Conservation (phyloP, 1,140 invertebrate genomes). For the Psilanteris sp. region DNA sequence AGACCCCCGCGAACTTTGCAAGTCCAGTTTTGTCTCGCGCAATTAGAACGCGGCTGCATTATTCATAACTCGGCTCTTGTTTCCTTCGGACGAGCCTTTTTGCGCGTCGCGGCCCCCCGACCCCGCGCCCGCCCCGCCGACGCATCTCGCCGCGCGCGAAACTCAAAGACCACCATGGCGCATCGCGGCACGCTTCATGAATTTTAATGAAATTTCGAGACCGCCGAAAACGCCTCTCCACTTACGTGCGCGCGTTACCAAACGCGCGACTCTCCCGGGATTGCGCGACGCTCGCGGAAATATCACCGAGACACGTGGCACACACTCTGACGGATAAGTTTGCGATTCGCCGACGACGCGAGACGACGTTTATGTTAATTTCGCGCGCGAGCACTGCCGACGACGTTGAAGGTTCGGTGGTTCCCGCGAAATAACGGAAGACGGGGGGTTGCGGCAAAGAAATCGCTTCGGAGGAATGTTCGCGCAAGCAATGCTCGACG, state of each 20-base stretch:
- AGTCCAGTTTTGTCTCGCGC: constrained; percentile 75
- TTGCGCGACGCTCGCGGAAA: constrained; percentile 57
- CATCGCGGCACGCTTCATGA: constrained; percentile 75
- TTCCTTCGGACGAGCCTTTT: constrained; percentile 1
- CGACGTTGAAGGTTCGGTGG: too few species aligned
- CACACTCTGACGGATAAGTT: constrained; percentile 53
- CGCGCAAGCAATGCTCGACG: too few species aligned
- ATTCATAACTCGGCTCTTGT: constrained; percentile 73
- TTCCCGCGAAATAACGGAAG: too few species aligned
- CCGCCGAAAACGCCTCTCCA: constrained; percentile 67
- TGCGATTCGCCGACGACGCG: constrained; percentile 30
- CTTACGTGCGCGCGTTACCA: constrained; percentile 63
- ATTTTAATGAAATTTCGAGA: constrained; percentile 77
- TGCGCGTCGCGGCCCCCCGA: constrained; percentile 3
- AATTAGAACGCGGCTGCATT: constrained; percentile 78
- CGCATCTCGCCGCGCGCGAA: constrained; percentile 59
- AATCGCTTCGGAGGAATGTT: too few species aligned
- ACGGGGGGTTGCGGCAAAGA: too few species aligned
- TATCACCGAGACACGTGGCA: constrained; percentile 51
- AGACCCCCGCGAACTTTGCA: constrained; percentile 68
- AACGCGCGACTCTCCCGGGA: constrained; percentile 48
- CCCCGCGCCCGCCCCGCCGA: constrained; percentile 16
- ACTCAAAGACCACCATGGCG: constrained; percentile 73
- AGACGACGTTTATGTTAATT: constrained; percentile 51
- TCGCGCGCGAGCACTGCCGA: constrained; percentile 18